phyloP scores from a whole-genome alignment of 2,113 vertebrate genomes.

The Gasterosteus aculeatus region DNA sequence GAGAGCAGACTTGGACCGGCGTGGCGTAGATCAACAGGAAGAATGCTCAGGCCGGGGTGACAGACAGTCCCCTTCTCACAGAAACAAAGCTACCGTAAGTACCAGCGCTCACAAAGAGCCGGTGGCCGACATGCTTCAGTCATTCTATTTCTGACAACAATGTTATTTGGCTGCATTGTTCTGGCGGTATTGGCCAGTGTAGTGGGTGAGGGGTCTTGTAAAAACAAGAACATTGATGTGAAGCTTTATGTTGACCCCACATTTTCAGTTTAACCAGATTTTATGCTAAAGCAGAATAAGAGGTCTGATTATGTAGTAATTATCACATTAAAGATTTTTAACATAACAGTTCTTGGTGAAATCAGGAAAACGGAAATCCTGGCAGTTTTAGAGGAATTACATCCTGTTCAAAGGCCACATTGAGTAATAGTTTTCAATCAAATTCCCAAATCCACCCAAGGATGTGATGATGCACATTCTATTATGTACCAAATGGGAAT shows the following conservation, averaged over 20 bases:
- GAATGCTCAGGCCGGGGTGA: conserved; percentile 28
- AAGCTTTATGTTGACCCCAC: conserved; percentile 18
- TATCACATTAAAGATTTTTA: not conserved
- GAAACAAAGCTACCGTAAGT: conserved; percentile 49
- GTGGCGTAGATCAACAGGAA: conserved; percentile 66
- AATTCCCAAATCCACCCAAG: conserved; percentile 17
- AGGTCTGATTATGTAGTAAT: not conserved
- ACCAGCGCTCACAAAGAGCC: conserved; percentile 37
- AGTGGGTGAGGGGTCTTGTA: conserved; percentile 17
- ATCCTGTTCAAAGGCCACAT: conserved; percentile 13
- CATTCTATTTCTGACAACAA: conserved; percentile 61
- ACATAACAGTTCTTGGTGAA: not conserved
- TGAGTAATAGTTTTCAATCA: not conserved
- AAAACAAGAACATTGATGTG: conserved; percentile 13
- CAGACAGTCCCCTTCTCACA: conserved; percentile 22
- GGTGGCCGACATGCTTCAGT: conserved; percentile 39
- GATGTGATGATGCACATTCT: conserved; percentile 16
- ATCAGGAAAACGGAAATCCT: not conserved
- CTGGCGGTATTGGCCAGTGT: conserved; percentile 24
- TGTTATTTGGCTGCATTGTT: conserved; percentile 62
- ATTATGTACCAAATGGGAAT: conserved; percentile 3
- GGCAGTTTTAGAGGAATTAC: not conserved
- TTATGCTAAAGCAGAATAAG: not conserved
- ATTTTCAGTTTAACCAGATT: conserved; percentile 14
- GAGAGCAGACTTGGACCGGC: conserved; percentile 36